Base-by-base conservation (phyloP, 2,113 vertebrate genomes). In the Heliornis fulica region DNA sequence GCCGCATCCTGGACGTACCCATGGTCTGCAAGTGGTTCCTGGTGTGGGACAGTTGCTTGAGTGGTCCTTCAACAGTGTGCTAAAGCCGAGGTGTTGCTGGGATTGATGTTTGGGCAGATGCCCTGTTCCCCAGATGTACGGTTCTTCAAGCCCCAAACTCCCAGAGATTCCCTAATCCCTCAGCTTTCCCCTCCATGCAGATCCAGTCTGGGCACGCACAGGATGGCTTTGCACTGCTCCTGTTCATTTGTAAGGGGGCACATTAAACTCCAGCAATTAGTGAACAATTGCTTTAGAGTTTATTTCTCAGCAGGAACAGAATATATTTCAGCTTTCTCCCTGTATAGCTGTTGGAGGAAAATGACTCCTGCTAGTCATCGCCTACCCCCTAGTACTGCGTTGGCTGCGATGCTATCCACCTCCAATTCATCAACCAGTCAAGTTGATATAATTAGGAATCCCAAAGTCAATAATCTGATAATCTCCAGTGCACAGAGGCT, bases 391-490 rank as follows among this genome's bases (percentile, higher is more conserved):
- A 61, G 43, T 32, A 14, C 57, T 87, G 61, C 23, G 5, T 91
- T 0, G 9, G 57, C 41, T 71, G n/a, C 7, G n/a, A 20, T 53
- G 76, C 68, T 46, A 46, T 85, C 83, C 88, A 84, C 70, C 53
- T 88, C 83, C 95, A 61, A 87, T 96, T 97, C 96, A 97, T 95
- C 91, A 95, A 11, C 85, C 77, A 94, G 94, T 87, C 84, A 93
- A 74, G 95, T 15, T 74, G 60, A 93, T 94, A 70, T 61, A 94
- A 92, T 96, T 97, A 94, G 92, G 87, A 94, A 87, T 84, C 77
- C 68, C 93, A 93, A 85, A 89, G 93, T 96, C 95, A 95, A 77
- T 94, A 96, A 96, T 94, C 93, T 85, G 71, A 95, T 96, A 95
- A 95, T 97, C 89, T 95, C 63, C 77, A 84, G 20, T 88, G 59